Evolutionary conservation across 2,888 invertebrate genomes (phyloP), one percentile per base, ranked within the genome.

Genomic region (Leptinotarsa peninsularis): DNA sequence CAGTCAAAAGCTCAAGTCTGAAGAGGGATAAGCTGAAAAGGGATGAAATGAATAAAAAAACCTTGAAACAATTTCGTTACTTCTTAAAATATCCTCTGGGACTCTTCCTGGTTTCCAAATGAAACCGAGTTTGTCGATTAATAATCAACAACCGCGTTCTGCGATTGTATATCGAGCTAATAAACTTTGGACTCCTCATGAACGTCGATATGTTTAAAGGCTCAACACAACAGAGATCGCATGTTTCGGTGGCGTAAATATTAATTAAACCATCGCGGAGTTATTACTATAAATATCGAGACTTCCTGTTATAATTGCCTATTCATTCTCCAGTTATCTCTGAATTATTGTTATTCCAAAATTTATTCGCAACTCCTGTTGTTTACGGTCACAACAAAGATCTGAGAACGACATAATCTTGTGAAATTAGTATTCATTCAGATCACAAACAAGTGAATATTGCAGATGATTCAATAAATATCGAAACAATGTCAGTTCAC

Each of bases 231-330:
- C 63, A 63, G 33, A 63, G 52, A 76, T 79, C 71, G 79, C 78
- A 72, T 80, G 79, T 74, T 78, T 67, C 74, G 60, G 49, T 43
- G 50, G 54, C 68, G 76, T 79, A 77, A 80, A 78, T 80, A 79
- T 80, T 80, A 76, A 80, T 78, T 77, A 80, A 76, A 67, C 67
- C 50, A 72, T 71, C 67, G 67, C 75, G 67, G 66, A 76, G 70
- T 80, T 78, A 79, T 77, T 76, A 76, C 78, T 73, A 74, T 77
- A 80, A 80, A 78, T 76, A 77, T 73, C 63, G 73, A 67, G 72
- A 76, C 75, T 75, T 76, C 76, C 76, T 76, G 71, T 76, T 72
- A 56, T 78, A 76, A 76, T 76, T 78, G 76, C 71, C 54, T 63
- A 68, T 76, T 78, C 72, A 78, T 78, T 74, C 74, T 70, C n/a